A percentile compares a stretch with the other conserved stretches of the same genome.
Conservation (phyloP, 2,888 invertebrate species). For the Timema podura region DNA sequence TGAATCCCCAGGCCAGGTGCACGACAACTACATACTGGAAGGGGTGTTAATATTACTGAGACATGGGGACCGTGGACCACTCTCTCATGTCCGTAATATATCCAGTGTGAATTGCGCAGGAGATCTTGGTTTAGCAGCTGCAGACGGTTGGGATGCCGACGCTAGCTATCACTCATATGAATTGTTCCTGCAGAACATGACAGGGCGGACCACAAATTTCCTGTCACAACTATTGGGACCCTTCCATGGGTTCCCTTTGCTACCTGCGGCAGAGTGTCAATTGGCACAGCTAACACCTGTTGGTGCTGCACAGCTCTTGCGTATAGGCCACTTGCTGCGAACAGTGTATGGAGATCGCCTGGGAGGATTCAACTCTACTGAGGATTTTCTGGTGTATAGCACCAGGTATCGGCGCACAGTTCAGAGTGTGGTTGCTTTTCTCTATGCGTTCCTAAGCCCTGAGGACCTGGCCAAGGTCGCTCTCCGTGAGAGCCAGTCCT, state of each 20-base stretch:
- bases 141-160: conserved; percentile 31
- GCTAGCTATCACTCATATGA: conserved; percentile 29
- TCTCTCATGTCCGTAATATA: conserved; percentile 76
- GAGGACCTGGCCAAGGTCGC: conserved; percentile 54
- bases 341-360: conserved; percentile 54
- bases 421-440: conserved; percentile 79
- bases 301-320: conserved; percentile 71
- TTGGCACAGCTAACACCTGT: conserved; percentile 74
- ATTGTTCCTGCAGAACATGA: conserved; percentile 29
- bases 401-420: conserved; percentile 86
- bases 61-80: conserved; percentile 86
- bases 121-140: conserved; percentile 41
- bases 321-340: conserved; percentile 66
- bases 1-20: conserved; percentile 47
- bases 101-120: conserved; percentile 72
- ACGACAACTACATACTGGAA: conserved; percentile 60
- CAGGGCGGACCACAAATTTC: conserved; percentile 25
- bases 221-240: conserved; percentile 69
- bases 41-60: conserved; percentile 73
- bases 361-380: conserved; percentile 46
- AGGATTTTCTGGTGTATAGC: conserved; percentile 66
- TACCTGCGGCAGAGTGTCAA: conserved; percentile 71
- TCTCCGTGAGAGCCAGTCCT: conserved; percentile 72
- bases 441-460: conserved; percentile 65
- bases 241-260: conserved; percentile 77